These are phyloP conservation scores for Eudasyphora cyanicolor DNA, from an alignment of 2,888 invertebrate species.

Conservation along the genomic window DNA sequence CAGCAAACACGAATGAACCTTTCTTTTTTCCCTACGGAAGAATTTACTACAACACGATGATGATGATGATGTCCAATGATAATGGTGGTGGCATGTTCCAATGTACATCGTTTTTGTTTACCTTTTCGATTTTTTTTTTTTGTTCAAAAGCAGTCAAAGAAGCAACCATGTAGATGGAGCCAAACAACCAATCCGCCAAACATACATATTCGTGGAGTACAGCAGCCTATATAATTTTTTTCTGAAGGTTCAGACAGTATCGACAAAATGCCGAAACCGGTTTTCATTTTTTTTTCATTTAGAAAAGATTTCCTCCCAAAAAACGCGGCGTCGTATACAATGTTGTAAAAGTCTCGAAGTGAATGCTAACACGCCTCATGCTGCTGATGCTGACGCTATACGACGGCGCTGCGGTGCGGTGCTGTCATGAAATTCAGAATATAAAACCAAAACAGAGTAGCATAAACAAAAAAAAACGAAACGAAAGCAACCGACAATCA, in stretches of 20 bases:
- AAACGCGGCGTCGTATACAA: constrained; percentile 20
- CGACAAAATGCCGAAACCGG: constrained; percentile 48
- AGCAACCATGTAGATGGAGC: background rate
- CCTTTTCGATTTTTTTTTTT: constrained; percentile 8
- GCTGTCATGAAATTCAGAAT: constrained; percentile 30
- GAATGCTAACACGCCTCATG: background rate
- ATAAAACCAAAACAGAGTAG: background rate
- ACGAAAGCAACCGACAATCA: constrained; percentile 21
- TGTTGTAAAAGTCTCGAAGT: constrained; percentile 29
- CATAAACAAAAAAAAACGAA: constrained; percentile 1
- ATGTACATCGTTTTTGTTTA: constrained; percentile 3
- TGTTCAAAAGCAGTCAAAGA: background rate
- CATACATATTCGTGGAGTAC: constrained; percentile 44
- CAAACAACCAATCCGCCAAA: background rate
- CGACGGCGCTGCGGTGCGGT: background rate
- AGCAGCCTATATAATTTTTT: constrained; percentile 47
- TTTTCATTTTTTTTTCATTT: constrained; percentile 32
- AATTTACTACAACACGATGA: background rate
- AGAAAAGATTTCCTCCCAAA: constrained; percentile 41
- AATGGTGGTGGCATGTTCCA: background rate
- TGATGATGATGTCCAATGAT: background rate
- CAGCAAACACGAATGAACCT: background rate
- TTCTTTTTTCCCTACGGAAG: background rate
- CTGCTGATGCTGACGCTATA: background rate
- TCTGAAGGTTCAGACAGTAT: constrained; percentile 39